Base-by-base conservation (phyloP, 2,797 vertebrate genomes). In the Argyrosomus regius region DNA sequence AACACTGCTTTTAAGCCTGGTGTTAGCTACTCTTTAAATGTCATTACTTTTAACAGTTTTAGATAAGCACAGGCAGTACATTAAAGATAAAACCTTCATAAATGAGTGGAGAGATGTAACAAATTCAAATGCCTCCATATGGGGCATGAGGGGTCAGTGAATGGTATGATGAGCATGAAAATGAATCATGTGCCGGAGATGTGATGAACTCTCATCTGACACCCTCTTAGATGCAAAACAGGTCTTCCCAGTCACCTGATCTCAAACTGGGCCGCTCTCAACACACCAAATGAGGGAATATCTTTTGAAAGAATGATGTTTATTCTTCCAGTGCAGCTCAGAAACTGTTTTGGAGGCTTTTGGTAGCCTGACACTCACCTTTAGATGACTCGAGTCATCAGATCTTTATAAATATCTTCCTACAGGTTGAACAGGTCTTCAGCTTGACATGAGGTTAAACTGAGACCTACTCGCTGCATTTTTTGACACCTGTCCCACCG, bases 401-500 rank as follows among this genome's bases (percentile, higher is more conserved):
- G 18, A 57, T 68, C 68, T 81, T 62, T 61, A 62, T 62, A 50
- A 65, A 54, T 41, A 67, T 35, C 63, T 56, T 22, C 39, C 64
- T 35, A 20, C n/a, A 18, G 11, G 66, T 56, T 20, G 58, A 81
- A 54, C 65, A 48, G 22, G 49, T 65, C 72, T 69, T 18, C 54
- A 70, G 43, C 53, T 70, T 22, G 11, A 70, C 74, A 58, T 20
- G 26, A 83, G 35, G 57, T 77, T 80, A 75, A 3, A 63, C 72
- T 10, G 16, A 85, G 60, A 49, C 59, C 45, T 72, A 3, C 81
- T 81, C 39, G 18, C 57, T 54, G 56, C 80, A 41, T 67, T 84
- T 82, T 75, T 74, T 87, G 83, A 85, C 86, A 89, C 78, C 76
- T 72, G 80, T 86, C 85, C 77, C 86, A 49, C 67, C 17, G 49